These are phyloP conservation scores for Clarias fuscus DNA, from an alignment of 2,797 vertebrate species.

Conservation along the genomic window DNA sequence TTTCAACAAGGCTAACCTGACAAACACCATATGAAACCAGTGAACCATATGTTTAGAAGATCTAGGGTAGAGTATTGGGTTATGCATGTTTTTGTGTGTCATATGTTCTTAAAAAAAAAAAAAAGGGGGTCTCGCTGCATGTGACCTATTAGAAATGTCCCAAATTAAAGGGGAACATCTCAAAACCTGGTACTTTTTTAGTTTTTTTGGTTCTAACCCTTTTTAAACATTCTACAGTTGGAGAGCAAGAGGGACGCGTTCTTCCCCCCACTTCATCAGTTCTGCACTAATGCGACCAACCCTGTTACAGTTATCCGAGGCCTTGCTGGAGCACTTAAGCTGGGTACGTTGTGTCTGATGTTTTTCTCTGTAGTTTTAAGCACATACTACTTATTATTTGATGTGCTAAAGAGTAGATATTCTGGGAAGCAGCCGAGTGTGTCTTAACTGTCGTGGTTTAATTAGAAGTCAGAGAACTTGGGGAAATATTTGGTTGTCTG, in stretches of 20 bases:
- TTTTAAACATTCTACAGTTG: slow-evolving; percentile 72
- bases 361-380: background rate
- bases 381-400: background rate
- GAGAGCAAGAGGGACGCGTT: slow-evolving; percentile 98
- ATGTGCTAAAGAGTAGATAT: background rate
- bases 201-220: background rate
- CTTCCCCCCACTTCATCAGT: slow-evolving; percentile 97
- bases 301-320: slow-evolving; percentile 99
- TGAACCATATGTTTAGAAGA: background rate
- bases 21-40: background rate
- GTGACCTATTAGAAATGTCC: background rate
- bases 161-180: background rate
- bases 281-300: slow-evolving; percentile 98
- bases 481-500: background rate
- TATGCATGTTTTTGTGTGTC: background rate
- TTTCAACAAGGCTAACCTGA: background rate
- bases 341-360: slow-evolving; percentile 65
- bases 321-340: slow-evolving; percentile 97
- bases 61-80: too few species aligned
- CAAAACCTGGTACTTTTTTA: background rate
- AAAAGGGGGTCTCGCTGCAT: background rate
- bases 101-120: background rate
- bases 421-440: background rate
- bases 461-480: background rate
- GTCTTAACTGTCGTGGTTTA: background rate